Evolutionary conservation across 1,140 invertebrate species (phyloP).

Genomic region (Episyrphus balteatus): DNA sequence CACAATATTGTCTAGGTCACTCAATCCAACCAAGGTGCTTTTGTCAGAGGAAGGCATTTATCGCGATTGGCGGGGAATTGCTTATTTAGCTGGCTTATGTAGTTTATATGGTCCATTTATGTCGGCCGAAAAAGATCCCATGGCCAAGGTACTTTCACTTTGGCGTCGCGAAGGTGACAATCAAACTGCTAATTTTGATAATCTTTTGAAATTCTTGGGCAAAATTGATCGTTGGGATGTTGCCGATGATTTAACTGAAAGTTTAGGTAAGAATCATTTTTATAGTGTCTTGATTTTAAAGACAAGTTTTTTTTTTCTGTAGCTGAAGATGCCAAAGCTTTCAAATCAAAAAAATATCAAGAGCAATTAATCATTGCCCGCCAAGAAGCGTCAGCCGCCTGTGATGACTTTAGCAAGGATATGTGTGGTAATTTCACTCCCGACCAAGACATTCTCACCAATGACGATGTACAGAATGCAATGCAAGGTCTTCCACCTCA

Average conservation of each 20-base stretch:
- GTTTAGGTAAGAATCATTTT: conserved; percentile 42
- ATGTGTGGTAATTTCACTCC: neutral
- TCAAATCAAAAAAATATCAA: conserved; percentile 7
- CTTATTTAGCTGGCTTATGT: conserved; percentile 38
- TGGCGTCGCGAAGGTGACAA: conserved; percentile 35
- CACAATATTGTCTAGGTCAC: conserved; percentile 36
- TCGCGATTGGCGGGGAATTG: conserved; percentile 59
- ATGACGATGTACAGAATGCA: conserved; percentile 42
- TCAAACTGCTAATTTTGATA: conserved; percentile 37
- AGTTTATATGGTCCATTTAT: conserved; percentile 35
- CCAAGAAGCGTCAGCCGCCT: neutral
- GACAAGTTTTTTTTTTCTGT: conserved; percentile 14
- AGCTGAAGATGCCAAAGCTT: conserved; percentile 15
- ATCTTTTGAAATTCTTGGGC: conserved; percentile 42
- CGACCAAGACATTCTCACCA: conserved; percentile 21
- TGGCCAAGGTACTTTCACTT: conserved; percentile 39
- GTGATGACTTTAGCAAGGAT: neutral
- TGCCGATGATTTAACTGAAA: conserved; percentile 43
- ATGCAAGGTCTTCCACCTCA: conserved; percentile 41
- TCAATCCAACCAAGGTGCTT: conserved; percentile 50
- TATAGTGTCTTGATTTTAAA: conserved; percentile 31
- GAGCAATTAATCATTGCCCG: neutral
- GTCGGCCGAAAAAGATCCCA: conserved; percentile 41
- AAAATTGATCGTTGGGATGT: conserved; percentile 56
- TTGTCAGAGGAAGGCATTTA: conserved; percentile 43